Evolutionary conservation across 2,113 vertebrate species (phyloP).

Genomic region (Notarius lentiginosus): DNA sequence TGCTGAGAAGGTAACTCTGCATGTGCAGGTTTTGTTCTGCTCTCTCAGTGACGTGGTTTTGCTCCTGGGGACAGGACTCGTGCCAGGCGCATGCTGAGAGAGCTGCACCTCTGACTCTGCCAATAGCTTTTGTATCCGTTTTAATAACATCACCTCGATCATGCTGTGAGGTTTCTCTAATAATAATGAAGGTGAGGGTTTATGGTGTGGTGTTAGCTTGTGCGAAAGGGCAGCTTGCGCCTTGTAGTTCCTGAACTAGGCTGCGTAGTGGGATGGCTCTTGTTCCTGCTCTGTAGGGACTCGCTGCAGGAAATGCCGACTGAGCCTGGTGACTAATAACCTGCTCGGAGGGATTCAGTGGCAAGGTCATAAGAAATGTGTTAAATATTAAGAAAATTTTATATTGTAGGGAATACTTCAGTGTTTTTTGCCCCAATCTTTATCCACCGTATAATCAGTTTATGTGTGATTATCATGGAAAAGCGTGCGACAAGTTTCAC

Average conservation of each 20-base stretch:
- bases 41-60: background rate
- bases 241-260: background rate
- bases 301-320: slow-evolving; percentile 35
- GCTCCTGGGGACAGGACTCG: slow-evolving; percentile 19
- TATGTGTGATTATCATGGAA: background rate
- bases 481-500: background rate
- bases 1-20: slow-evolving; percentile 20
- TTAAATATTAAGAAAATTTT: background rate
- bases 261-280: slow-evolving; percentile 15
- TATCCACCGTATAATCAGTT: background rate
- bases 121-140: slow-evolving; percentile 20
- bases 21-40: slow-evolving; percentile 26
- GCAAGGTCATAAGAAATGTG: background rate
- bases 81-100: slow-evolving; percentile 37
- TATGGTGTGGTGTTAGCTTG: slow-evolving; percentile 2
- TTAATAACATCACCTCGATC: slow-evolving; percentile 24
- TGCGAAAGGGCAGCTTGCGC: slow-evolving; percentile 22
- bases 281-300: slow-evolving; percentile 21
- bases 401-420: background rate
- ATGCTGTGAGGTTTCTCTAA: slow-evolving; percentile 18
- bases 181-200: slow-evolving; percentile 17
- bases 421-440: background rate
- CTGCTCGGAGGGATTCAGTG: slow-evolving; percentile 31
- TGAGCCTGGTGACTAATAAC: slow-evolving; percentile 35
- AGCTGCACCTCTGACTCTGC: slow-evolving; percentile 22